These are phyloP conservation scores for Podabrus alpinus DNA, from an alignment of 2,888 invertebrate genomes.

Conservation along the genomic window DNA sequence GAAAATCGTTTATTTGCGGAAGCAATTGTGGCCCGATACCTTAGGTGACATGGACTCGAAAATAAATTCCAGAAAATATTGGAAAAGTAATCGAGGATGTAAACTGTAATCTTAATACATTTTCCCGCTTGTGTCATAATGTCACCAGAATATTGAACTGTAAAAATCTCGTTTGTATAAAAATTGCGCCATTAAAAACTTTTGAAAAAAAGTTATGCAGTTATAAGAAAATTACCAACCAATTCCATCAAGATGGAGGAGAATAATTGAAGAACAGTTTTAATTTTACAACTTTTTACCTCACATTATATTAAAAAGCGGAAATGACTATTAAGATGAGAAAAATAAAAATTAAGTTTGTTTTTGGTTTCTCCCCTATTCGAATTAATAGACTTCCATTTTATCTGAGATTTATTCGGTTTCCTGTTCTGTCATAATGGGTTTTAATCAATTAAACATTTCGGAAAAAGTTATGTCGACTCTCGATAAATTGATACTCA, in stretches of 20 bases:
- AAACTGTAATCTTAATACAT: constrained; percentile 1
- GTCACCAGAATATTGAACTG: not conserved
- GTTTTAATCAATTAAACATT: too few species aligned
- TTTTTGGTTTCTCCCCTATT: not conserved
- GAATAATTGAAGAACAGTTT: not conserved
- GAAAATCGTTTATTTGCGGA: not conserved
- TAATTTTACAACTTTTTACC: not conserved
- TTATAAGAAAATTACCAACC: not conserved
- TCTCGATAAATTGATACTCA: too few species aligned
- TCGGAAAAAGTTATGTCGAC: too few species aligned
- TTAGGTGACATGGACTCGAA: not conserved
- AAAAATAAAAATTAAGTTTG: not conserved
- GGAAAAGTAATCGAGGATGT: constrained; percentile 2
- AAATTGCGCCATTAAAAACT: not conserved
- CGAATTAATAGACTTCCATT: not conserved
- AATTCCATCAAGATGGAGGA: not conserved
- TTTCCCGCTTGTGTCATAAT: not conserved
- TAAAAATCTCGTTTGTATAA: not conserved
- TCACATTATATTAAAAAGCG: too few species aligned
- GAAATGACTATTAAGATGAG: not conserved
- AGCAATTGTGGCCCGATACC: not conserved
- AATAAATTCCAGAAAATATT: not conserved
- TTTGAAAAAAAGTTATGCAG: not conserved
- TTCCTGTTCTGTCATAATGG: too few species aligned
- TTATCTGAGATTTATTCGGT: not conserved